Evolutionary conservation across 1,140 invertebrate genomes (phyloP).

Genomic region (Drosophila orosa): DNA sequence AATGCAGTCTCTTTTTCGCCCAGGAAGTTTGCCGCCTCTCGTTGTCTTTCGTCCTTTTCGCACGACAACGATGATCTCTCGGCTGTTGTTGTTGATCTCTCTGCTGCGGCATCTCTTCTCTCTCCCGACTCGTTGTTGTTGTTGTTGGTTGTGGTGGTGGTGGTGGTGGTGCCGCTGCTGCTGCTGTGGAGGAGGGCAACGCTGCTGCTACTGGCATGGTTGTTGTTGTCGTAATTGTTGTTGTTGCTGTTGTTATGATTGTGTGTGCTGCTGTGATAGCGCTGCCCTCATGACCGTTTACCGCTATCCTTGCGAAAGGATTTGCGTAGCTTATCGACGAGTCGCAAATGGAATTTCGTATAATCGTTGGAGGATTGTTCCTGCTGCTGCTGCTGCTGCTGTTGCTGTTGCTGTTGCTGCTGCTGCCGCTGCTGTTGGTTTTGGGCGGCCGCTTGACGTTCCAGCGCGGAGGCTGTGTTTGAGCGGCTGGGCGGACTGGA

Average conservation of each 20-base stretch:
- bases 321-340: constrained; percentile 93
- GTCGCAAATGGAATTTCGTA: constrained; percentile 93
- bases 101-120: not conserved
- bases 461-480: constrained; percentile 65
- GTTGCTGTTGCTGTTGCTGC: constrained; percentile 86
- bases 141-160: too few relatives aligned
- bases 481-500: constrained; percentile 80
- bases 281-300: constrained; percentile 84
- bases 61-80: not conserved
- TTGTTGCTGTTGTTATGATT: constrained; percentile 27
- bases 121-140: constrained; percentile 29
- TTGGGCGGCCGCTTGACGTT: constrained; percentile 85
- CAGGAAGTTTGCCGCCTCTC: not conserved
- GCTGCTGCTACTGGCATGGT: constrained; percentile 18
- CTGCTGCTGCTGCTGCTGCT: constrained; percentile 85
- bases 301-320: constrained; percentile 89
- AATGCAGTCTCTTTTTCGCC: not conserved
- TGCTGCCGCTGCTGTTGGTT: constrained; percentile 83
- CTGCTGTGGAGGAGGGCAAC: not conserved
- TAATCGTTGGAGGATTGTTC: constrained; percentile 85
- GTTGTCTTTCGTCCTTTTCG: not conserved
- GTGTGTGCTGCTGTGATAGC: constrained; percentile 24
- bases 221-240: constrained; percentile 42
- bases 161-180: constrained; percentile 8
- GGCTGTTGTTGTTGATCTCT: not conserved